Evolutionary conservation across 2,113 vertebrate species (phyloP), one percentile per base, ranked within the genome.

Genomic region (Lepidiolamprologus cunningtoni): DNA sequence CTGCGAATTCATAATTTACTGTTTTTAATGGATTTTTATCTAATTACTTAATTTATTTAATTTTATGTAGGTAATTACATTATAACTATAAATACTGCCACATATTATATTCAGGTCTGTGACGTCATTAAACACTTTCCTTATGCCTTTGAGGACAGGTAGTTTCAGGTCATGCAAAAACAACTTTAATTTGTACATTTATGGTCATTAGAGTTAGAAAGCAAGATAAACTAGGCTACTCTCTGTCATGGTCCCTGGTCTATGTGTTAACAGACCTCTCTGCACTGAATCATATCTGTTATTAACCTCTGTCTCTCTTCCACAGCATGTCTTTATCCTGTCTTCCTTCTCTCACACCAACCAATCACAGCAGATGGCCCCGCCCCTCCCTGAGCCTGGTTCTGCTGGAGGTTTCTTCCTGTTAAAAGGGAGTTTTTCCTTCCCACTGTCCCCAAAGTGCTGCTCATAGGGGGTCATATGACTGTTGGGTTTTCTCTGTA

Each of bases 271-370:
- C 3, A 57, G 55, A 58, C 55, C 26, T 58, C 55, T 58, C 55
- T 58, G 13, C 4, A 28, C 0, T 28, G 13, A 58, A 28, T 58
- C 55, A 28, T 58, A 28, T 0, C 7, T 58, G 7, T 28, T 58
- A 58, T 58, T 28, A 28, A 28, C 0, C 23, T 58, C 55, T 58
- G 55, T 9, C 55, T 58, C 55, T 58, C 55, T 16, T 58, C 55
- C 23, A 28, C 55, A 58, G 23, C 55, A 58, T 28, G 55, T 28
- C 55, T 58, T 58, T 9, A 28, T 16, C 26, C 55, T 16, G 13
- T 58, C 26, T 28, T 58, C 13, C 26, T 28, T 58, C 26, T 28
- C 13, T 58, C 23, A 0, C n/a, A 5, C 52, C 10, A 54, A 21
- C 52, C 55, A 2, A 2, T 16, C 12, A 2, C 54, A 57, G 13